Evolutionary conservation across 2,888 invertebrate genomes (phyloP), one percentile per base, ranked within the genome.

Genomic region (Ceriagrion tenellum): DNA sequence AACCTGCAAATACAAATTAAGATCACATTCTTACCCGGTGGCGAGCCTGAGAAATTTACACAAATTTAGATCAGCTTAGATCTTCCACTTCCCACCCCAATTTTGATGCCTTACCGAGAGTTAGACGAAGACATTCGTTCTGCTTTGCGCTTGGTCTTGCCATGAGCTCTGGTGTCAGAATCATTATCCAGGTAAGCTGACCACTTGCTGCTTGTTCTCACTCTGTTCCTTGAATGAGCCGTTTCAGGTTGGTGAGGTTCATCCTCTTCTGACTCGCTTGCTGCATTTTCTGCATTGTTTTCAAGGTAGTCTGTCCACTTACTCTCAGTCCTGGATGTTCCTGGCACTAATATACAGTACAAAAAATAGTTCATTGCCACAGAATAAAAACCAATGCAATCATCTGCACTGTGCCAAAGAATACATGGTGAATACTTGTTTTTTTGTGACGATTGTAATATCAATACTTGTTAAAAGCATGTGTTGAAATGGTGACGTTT

Each of bases 251-350:
- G 0, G 30, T 12, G 18, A 18, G 81, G 2, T n/a, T 81, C 35
- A 10, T 69, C 69, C 35, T 81, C 81, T 35, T 81, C 81, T 81
- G 81, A 30, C 35, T 81, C 35, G 35, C 35, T 81, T 0, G n/a
- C 81, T 35, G 35, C 13, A 40, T 93, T 47, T 23, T 69, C 74
- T 12, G 69, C 30, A 26, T 93, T 74, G 55, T 93, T 55, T 47
- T 93, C 93, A 16, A 93, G 93, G 69, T 47, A 74, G 26, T 18
- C 16, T n/a, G 63, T 18, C 93, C 93, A 93, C 18, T 93, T 93
- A n/a, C 93, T 93, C n/a, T 40, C 69, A 35, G 81, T 0, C 93
- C 35, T 69, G 2, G 47, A 26, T 0, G 26, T 23, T 4, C 23
- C 55, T 47, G 93, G 30, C 47, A n/a, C 74, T n/a, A 40, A 18